A percentile compares a stretch with the other conserved stretches of the same genome.
Evolutionary conservation across 2,797 vertebrate genomes (phyloP).

Genomic region (Podarcis lilfordi): DNA sequence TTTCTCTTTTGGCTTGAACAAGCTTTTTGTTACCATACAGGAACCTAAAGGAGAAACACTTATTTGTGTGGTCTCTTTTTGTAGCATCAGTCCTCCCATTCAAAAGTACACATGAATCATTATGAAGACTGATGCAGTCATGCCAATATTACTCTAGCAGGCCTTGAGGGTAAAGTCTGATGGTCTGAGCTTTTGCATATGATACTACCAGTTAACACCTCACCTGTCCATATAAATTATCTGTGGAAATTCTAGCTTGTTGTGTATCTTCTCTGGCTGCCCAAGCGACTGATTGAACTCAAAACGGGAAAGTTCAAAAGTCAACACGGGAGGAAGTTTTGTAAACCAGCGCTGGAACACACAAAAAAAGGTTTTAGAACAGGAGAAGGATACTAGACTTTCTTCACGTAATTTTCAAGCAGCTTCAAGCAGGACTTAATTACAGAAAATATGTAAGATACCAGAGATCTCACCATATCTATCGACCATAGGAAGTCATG

Average conservation of each 20-base stretch:
- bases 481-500: not conserved
- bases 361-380: conserved; percentile 52
- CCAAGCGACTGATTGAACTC: conserved; percentile 97
- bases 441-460: not conserved
- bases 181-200: not conserved
- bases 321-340: conserved; percentile 93
- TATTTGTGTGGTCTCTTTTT: not conserved
- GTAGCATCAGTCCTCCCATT: not conserved
- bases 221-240: conserved; percentile 98
- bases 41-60: conserved; percentile 80
- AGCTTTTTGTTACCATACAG: conserved; percentile 90
- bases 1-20: conserved; percentile 87
- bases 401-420: not conserved
- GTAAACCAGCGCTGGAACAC: conserved; percentile 93
- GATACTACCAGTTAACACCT: conserved; percentile 24
- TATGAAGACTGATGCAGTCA: not conserved
- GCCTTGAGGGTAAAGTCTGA: not conserved
- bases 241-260: conserved; percentile 94
- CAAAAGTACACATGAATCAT: not conserved
- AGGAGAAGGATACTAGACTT: not conserved
- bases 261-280: conserved; percentile 98
- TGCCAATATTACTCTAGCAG: not conserved
- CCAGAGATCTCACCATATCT: not conserved
- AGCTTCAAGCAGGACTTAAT: not conserved
- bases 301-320: conserved; percentile 96